Conservation (phyloP, 2,797 vertebrate species). For the Esox lucius region DNA sequence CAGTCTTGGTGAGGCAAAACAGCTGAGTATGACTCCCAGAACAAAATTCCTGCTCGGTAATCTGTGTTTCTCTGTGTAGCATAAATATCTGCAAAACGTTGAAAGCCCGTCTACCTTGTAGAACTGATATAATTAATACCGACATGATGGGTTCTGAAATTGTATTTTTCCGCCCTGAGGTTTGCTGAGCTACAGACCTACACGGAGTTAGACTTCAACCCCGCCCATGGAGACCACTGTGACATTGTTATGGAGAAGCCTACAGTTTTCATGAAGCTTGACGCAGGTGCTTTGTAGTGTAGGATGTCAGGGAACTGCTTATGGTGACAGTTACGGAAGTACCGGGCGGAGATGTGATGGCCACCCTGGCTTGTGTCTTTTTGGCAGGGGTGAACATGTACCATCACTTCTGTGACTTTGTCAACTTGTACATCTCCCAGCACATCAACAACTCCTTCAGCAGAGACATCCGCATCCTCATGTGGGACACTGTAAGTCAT, state of each 20-base stretch:
- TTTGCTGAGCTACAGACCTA: slow-evolving; percentile 92
- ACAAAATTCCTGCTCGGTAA: background rate
- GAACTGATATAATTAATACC: background rate
- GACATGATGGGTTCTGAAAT: background rate
- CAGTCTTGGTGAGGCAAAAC: slow-evolving; percentile 90
- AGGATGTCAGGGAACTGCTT: background rate
- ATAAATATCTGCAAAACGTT: background rate
- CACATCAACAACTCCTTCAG: slow-evolving; percentile 95
- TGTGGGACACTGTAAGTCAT: slow-evolving; percentile 96
- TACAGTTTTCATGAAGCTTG: slow-evolving; percentile 95
- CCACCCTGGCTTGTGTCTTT: slow-evolving; percentile 20
- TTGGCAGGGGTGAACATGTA: slow-evolving; percentile 95
- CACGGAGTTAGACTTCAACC: slow-evolving; percentile 81
- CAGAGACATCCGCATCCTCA: slow-evolving; percentile 87
- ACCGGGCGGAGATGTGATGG: background rate
- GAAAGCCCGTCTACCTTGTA: background rate
- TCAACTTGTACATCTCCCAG: slow-evolving; percentile 96
- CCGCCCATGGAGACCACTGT: slow-evolving; percentile 82
- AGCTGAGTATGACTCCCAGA: background rate
- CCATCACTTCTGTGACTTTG: slow-evolving; percentile 98
- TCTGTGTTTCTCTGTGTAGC: background rate
- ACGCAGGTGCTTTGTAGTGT: slow-evolving; percentile 80
- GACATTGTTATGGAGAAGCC: slow-evolving; percentile 88
- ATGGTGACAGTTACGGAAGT: background rate
- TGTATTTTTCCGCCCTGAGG: slow-evolving; percentile 67